These are phyloP conservation scores for Scaptomyza hsui DNA, from an alignment of 1,140 invertebrate species.

Conservation along the genomic window DNA sequence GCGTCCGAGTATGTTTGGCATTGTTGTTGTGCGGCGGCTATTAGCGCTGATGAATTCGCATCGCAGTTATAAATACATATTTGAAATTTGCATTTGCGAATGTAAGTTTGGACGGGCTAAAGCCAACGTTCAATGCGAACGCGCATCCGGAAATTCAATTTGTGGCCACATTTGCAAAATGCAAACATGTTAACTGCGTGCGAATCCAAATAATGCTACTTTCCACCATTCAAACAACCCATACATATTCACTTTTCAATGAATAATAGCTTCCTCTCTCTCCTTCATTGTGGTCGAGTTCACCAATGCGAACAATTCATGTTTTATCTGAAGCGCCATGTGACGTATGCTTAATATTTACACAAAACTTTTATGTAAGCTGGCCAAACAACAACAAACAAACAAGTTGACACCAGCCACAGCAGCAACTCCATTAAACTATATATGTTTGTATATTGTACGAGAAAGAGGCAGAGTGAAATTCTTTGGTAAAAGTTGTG, in stretches of 20 bases:
- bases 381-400: constrained; percentile 10
- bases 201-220: constrained; percentile 11
- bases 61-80: constrained; percentile 70
- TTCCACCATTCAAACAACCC: constrained; percentile 1
- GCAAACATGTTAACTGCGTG: constrained; percentile 33
- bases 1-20: constrained; percentile 14
- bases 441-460: neutral
- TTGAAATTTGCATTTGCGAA: constrained; percentile 58
- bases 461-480: neutral
- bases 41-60: constrained; percentile 67
- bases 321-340: constrained; percentile 19
- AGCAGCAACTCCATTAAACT: constrained; percentile 3
- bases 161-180: constrained; percentile 28
- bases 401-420: constrained; percentile 2
- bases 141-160: constrained; percentile 40
- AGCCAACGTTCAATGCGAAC: neutral
- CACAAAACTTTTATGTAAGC: constrained; percentile 30
- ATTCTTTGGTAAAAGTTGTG: constrained; percentile 38
- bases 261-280: constrained; percentile 19
- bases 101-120: neutral
- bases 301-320: constrained; percentile 2
- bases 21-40: constrained; percentile 44
- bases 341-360: constrained; percentile 47
- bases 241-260: constrained; percentile 5
- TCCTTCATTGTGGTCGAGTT: neutral